Evolutionary conservation across 1,140 invertebrate species (phyloP), one percentile per base, ranked within the genome.

Genomic region (Calliopsis andreniformis): DNA sequence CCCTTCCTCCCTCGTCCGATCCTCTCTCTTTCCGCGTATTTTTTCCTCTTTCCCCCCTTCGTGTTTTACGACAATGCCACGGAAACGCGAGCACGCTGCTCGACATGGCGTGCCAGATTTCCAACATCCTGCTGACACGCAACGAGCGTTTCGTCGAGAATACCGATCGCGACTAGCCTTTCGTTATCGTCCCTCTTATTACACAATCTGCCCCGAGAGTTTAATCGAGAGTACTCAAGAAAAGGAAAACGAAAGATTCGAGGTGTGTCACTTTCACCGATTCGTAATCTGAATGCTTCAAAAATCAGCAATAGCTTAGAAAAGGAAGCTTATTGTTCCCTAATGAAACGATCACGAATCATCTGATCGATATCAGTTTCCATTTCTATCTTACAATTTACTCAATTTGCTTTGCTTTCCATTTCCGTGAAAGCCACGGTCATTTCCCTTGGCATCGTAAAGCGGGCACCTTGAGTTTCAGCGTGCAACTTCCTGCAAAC

Each of bases 21-120:
- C 55, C 18, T 42, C 39, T 75, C 71, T 78, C 69, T 67, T 73
- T 64, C 69, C 78, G 83, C 80, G 79, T 85, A 87, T 88, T 87
- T 89, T 86, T 80, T 75, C 69, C 62, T 10, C 28, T 12, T 35
- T 7, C 6, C 39, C 32, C 42, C 14, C 16, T 55, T 39, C 43
- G 20, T 28, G 16, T 47, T 35, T 72, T 62, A 79, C 68, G 78
- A 89, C 89, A 90, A 91, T 89, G 80, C 81, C 86, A 78, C 87
- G 87, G 89, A 90, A 90, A 89, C 68, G 79, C 88, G 87, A 89
- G 81, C 87, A 77, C 64, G 80, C 67, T 79, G 47, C 45, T 81
- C 82, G 79, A 71, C 80, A 78, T 86, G 80, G 78, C 87, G 83
- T 85, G 80, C 86, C 69, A 88, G 86, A 88, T 89, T 87, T 87